phyloP scores from a whole-genome alignment of 2,797 vertebrate genomes.

The Xyrichtys novacula region DNA sequence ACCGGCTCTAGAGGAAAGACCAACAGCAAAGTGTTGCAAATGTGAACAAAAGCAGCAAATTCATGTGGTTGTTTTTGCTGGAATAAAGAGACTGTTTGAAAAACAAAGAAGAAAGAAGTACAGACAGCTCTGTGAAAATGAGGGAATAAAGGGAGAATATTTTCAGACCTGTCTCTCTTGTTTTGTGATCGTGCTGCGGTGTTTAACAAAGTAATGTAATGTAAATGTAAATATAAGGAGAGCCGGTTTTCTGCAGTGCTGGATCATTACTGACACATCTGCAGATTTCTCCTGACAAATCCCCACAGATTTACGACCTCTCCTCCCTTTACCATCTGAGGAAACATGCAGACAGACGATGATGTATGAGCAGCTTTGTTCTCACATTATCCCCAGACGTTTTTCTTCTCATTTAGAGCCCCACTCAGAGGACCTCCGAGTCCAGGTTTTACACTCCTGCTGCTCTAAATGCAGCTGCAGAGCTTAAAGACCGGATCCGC shows the following conservation, averaged over 20 bases:
- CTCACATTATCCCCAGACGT: slow-evolving; percentile 3
- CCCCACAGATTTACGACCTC: neutral
- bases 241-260: neutral
- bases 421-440: neutral
- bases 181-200: too few species aligned
- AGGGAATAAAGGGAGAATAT: too few species aligned
- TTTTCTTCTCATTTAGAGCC: slow-evolving; percentile 16
- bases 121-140: too few species aligned
- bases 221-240: neutral
- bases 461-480: neutral
- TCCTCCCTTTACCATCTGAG: neutral
- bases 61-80: too few species aligned
- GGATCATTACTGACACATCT: neutral
- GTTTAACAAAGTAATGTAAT: neutral
- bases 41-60: too few species aligned
- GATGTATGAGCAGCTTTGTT: slow-evolving; percentile 3
- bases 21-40: too few species aligned
- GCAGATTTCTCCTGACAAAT: neutral
- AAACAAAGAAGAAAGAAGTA: too few species aligned
- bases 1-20: too few species aligned
- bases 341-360: slow-evolving; percentile 5
- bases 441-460: neutral
- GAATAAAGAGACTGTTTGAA: too few species aligned
- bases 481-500: neutral
- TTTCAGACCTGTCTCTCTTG: too few species aligned